Evolutionary conservation across 1,140 invertebrate species (phyloP).

Genomic region (Leptopilina clavipes): DNA sequence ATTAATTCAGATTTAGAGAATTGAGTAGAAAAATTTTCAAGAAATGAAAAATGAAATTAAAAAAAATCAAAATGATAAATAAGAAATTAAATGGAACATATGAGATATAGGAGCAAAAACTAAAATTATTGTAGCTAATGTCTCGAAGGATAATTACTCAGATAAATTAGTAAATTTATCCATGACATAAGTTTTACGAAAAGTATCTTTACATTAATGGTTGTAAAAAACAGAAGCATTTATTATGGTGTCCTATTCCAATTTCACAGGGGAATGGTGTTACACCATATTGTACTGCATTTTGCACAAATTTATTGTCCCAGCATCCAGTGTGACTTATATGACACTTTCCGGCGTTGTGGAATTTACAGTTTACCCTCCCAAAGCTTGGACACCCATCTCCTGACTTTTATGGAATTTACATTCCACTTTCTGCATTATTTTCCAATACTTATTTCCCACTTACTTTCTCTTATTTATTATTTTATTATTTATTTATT

Average conservation of each 20-base stretch:
- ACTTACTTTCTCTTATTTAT: neutral
- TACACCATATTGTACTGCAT: neutral
- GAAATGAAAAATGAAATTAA: no score
- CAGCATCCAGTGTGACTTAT: constrained; percentile 1
- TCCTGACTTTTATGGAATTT: neutral
- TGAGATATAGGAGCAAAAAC: neutral
- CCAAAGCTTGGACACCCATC: neutral
- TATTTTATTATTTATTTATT: no score
- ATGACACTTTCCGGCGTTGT: neutral
- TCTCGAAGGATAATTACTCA: neutral
- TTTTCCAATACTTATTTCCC: neutral
- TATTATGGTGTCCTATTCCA: neutral
- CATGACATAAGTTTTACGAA: neutral
- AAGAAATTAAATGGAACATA: no score
- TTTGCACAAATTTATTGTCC: neutral
- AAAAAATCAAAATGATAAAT: no score
- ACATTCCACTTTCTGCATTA: neutral
- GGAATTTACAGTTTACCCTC: constrained; percentile 4
- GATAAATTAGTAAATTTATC: constrained; percentile 1
- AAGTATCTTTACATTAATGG: neutral
- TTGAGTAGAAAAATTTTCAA: no score
- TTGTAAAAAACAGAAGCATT: neutral
- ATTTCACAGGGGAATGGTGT: neutral
- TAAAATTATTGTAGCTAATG: neutral
- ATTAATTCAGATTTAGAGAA: no score